These are phyloP conservation scores for Callyntrura guangdongensis DNA, from an alignment of 2,888 invertebrate species.

Conservation along the genomic window DNA sequence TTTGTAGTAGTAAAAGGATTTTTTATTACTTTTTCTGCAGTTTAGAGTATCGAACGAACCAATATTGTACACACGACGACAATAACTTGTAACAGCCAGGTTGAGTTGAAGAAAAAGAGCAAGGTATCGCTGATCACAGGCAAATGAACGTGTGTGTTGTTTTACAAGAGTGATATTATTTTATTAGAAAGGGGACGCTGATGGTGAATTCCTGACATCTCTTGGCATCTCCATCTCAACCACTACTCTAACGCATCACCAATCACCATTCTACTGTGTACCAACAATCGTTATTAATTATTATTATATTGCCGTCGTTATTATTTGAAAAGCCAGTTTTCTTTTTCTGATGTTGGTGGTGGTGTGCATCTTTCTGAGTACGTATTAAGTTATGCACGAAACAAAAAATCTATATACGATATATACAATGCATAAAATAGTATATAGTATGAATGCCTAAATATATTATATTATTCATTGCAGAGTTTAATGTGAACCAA, in stretches of 20 bases:
- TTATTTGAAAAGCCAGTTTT: conserved; percentile 59
- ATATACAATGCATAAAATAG: conserved; percentile 54
- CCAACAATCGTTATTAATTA: conserved; percentile 41
- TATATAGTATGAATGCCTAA: conserved; percentile 2
- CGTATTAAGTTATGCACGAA: conserved; percentile 23
- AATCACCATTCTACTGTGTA: too few relatives aligned
- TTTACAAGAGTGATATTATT: not conserved
- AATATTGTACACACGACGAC: too few relatives aligned
- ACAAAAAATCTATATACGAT: not conserved
- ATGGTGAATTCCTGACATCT: conserved; percentile 65
- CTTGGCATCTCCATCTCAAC: conserved; percentile 24
- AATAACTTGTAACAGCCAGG: too few relatives aligned
- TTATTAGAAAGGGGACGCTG: too few relatives aligned
- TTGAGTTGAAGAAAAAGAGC: too few relatives aligned
- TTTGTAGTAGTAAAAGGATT: too few relatives aligned
- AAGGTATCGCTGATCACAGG: too few relatives aligned
- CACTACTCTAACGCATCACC: conserved; percentile 57
- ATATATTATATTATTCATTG: conserved; percentile 59
- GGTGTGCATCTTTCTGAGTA: conserved; percentile 21
- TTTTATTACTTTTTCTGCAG: too few relatives aligned
- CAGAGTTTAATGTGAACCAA: conserved; percentile 65
- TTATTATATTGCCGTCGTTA: conserved; percentile 71
- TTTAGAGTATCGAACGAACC: too few relatives aligned
- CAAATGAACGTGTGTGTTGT: too few relatives aligned
- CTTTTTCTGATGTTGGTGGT: conserved; percentile 6